A percentile compares a stretch with the other conserved stretches of the same genome.
Conservation (phyloP, 1,140 invertebrate genomes). For the Drosophila triauraria region DNA sequence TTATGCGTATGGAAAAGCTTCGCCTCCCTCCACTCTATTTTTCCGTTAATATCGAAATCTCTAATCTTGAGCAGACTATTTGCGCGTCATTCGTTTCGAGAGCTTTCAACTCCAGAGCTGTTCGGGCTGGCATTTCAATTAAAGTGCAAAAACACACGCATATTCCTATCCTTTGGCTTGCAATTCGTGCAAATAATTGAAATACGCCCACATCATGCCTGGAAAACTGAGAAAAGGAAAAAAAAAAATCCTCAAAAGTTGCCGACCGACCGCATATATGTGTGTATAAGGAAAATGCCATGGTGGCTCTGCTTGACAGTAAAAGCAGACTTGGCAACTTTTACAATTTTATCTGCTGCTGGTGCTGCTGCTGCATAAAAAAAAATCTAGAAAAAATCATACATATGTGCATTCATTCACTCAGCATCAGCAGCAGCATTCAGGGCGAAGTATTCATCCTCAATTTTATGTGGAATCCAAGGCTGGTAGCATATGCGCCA, state of each 20-base stretch:
- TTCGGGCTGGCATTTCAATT: slow-evolving; percentile 65
- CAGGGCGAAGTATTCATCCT: slow-evolving; percentile 5
- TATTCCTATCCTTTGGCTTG: slow-evolving; percentile 1
- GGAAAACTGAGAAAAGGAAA: slow-evolving; percentile 3
- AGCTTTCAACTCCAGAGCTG: slow-evolving; percentile 24
- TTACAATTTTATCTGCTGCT: slow-evolving; percentile 45
- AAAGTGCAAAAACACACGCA: slow-evolving; percentile 59
- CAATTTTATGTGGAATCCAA: slow-evolving; percentile 36
- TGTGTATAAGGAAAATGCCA: slow-evolving; percentile 28
- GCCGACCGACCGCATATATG: slow-evolving; percentile 23
- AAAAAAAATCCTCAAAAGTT: slow-evolving; percentile 51
- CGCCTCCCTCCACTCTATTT: slow-evolving; percentile 1
- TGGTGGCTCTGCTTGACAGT: slow-evolving; percentile 42
- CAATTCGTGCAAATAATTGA: slow-evolving; percentile 77
- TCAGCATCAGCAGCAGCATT: slow-evolving; percentile 14
- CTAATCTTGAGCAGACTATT: slow-evolving; percentile 35
- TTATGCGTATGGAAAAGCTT: slow-evolving; percentile 17
- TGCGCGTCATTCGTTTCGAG: slow-evolving; percentile 17
- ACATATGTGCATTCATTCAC: slow-evolving; percentile 34
- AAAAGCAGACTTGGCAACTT: slow-evolving; percentile 51
- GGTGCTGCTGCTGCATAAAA: slow-evolving; percentile 2
- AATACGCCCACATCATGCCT: slow-evolving; percentile 62
- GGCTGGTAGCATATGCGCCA: slow-evolving; percentile 5
- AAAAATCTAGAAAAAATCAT: slow-evolving; percentile 33
- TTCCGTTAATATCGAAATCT: slow-evolving; percentile 32